Conservation (phyloP, 1,140 invertebrate genomes). For the Drosophila kepulauana region DNA sequence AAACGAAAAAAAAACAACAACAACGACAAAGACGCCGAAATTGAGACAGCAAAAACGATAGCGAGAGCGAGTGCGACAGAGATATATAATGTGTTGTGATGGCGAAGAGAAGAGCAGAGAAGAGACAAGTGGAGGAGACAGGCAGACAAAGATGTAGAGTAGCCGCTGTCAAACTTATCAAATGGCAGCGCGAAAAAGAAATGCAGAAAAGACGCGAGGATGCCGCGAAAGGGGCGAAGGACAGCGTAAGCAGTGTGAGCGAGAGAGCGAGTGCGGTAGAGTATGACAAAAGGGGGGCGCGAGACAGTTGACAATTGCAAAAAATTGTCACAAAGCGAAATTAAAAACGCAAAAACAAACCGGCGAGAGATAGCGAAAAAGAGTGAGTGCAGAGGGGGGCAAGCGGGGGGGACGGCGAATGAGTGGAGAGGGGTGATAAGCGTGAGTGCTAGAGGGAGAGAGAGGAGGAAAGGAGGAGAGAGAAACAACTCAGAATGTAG, state of each 20-base stretch:
- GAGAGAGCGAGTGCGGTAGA: constrained; percentile 11
- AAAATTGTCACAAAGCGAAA: constrained; percentile 76
- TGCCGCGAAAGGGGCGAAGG: constrained; percentile 5
- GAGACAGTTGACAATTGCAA: constrained; percentile 72
- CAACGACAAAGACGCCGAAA: constrained; percentile 11
- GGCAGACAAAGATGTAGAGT: constrained; percentile 58
- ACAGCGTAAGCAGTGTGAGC: constrained; percentile 19
- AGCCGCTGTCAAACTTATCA: constrained; percentile 82
- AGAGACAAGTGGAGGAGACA: background rate
- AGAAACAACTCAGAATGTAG: constrained; percentile 59
- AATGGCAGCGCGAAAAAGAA: constrained; percentile 72
- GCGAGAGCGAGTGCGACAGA: too few relatives aligned
- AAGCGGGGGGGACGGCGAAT: too few relatives aligned
- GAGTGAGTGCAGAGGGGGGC: background rate
- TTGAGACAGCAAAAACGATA: constrained; percentile 5
- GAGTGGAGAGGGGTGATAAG: background rate
- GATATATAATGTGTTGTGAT: background rate
- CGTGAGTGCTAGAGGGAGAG: background rate
- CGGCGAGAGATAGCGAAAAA: constrained; percentile 19
- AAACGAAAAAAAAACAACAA: constrained; percentile 30
- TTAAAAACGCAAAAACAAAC: constrained; percentile 80
- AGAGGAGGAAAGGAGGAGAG: background rate
- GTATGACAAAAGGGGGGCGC: background rate
- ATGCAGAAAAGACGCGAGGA: constrained; percentile 35
- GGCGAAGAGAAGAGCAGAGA: constrained; percentile 1